Evolutionary conservation across 2,797 vertebrate genomes (phyloP), one percentile per base, ranked within the genome.

Genomic region (Dendrocincla tyrannina): DNA sequence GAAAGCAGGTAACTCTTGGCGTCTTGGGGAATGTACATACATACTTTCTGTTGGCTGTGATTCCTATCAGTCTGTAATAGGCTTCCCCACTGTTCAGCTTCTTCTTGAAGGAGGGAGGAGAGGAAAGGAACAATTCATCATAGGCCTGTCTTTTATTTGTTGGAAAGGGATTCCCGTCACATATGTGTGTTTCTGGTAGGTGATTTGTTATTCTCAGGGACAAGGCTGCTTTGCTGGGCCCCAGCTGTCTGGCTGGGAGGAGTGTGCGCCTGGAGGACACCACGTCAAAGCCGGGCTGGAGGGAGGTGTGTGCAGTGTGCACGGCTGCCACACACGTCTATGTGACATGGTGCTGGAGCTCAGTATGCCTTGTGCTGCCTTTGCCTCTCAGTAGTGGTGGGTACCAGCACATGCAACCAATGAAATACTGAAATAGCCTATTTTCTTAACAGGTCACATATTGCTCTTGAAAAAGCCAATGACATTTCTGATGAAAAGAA

Each of bases 311-410:
- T 49, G 55, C 59, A 69, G 24, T 0, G 0, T 24, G 28, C 39
- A 46, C 0, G 0, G 39, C 19, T 67, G 35, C 60, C 1, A 2
- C 4, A 9, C 39, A 32, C 14, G 30, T 24, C 53, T 85, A 33
- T 28, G 74, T 50, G 56, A 69, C 32, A 2, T 4, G 19, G 27
- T 72, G 49, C 59, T 12, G 3, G 47, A 52, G 59, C 55, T 72
- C 6, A 5, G 23, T 16, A 3, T 47, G 11, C 50, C 9, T 5
- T 17, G 8, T 56, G 49, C n/a, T 39, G 6, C 5, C 1, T 33
- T 84, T 33, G 58, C 7, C 2, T 41, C 9, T 59, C 50, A 24
- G 30, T 27, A 22, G 14, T 30, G n/a, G 18, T 44, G 73, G 24
- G 4, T 35, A 52, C 35, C 44, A 59, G 33, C 19, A 13, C 0